A percentile compares a stretch with the other conserved stretches of the same genome.
Evolutionary conservation across 2,888 invertebrate species (phyloP).

Genomic region (Microdon myrmicae): DNA sequence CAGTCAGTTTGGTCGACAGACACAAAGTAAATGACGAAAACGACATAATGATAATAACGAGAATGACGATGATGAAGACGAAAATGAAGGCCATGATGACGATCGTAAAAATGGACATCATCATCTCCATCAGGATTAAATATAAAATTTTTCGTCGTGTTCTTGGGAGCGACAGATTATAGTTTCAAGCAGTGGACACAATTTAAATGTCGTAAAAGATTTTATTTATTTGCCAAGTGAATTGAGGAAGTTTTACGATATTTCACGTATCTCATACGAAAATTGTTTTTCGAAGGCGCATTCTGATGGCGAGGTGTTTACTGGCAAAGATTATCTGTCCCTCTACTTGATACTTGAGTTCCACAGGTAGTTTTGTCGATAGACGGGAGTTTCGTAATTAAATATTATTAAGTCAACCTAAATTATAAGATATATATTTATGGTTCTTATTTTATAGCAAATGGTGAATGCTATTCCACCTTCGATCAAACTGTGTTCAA

Average conservation of each 20-base stretch:
- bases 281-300: background rate
- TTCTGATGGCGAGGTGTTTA: constrained; percentile 13
- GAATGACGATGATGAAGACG: too few species aligned
- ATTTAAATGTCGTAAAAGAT: constrained; percentile 48
- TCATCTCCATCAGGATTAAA: constrained; percentile 48
- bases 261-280: background rate
- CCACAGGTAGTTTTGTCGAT: background rate
- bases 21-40: too few species aligned
- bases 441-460: too few species aligned
- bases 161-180: too few species aligned
- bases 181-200: constrained; percentile 27
- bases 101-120: constrained; percentile 48
- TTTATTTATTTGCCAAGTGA: constrained; percentile 47
- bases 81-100: constrained; percentile 12
- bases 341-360: constrained; percentile 4
- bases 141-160: constrained; percentile 28
- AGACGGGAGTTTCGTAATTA: constrained; percentile 9
- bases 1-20: constrained; percentile 22
- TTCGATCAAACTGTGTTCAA: too few species aligned
- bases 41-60: too few species aligned
- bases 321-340: too few species aligned
- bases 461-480: too few species aligned
- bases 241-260: constrained; percentile 50
- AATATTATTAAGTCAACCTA: too few species aligned
- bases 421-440: too few species aligned